Evolutionary conservation across 2,113 vertebrate genomes (phyloP).

Genomic region (Macrotus californicus): DNA sequence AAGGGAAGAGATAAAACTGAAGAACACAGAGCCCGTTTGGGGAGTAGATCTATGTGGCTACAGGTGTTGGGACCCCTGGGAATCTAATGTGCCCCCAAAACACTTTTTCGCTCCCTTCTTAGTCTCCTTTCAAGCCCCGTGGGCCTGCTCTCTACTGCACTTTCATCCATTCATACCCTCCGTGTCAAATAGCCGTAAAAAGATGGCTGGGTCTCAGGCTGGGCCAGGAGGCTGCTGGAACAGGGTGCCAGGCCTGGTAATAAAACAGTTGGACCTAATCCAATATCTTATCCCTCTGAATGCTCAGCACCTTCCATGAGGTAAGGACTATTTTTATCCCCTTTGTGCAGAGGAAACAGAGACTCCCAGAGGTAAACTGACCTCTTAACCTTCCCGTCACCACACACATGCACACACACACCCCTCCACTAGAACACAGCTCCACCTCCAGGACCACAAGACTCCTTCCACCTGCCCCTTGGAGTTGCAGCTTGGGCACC

Average conservation of each 20-base stretch:
- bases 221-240: background rate
- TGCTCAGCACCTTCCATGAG: background rate
- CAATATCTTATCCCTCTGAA: background rate
- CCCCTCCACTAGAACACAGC: background rate
- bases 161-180: background rate
- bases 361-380: background rate
- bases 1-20: background rate
- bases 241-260: background rate
- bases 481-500: background rate
- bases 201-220: background rate
- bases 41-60: background rate
- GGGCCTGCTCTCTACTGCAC: background rate
- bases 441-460: background rate
- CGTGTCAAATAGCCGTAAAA: background rate
- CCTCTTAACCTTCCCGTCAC: background rate
- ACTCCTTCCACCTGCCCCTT: background rate
- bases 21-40: background rate
- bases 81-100: background rate
- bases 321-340: background rate
- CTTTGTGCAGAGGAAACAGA: background rate
- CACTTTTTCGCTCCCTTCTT: background rate
- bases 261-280: background rate
- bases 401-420: background rate
- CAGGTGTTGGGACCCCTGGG: background rate
- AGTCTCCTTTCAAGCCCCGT: background rate